A percentile compares a stretch with the other conserved stretches of the same genome.
Conservation (phyloP, 2,113 vertebrate species). For the Nycticryphes semicollaris region DNA sequence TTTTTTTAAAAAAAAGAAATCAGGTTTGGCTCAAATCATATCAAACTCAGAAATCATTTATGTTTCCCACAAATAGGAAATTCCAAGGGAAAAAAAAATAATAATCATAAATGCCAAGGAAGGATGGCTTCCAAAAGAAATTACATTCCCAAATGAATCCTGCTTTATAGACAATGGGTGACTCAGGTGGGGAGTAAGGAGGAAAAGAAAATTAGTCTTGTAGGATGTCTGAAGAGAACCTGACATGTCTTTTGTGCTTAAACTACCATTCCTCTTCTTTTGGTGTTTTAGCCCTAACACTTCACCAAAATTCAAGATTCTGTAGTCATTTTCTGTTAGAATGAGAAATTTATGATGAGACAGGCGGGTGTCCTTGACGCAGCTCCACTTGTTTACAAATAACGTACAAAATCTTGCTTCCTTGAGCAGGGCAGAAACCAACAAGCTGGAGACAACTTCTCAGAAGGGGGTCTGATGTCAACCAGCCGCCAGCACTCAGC, state of each 20-base stretch:
- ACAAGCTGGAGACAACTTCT: conserved; percentile 8
- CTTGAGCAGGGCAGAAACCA: not conserved
- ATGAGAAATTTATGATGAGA: not conserved
- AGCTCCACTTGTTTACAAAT: not conserved
- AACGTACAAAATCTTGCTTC: not conserved
- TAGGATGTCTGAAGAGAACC: not conserved
- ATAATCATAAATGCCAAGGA: not conserved
- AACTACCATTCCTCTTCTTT: not conserved
- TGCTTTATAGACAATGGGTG: not conserved
- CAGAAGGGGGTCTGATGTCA: not conserved
- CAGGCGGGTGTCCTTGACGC: not conserved
- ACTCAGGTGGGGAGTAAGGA: not conserved
- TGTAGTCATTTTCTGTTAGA: not conserved
- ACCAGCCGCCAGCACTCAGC: fast-evolving
- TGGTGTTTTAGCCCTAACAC: not conserved
- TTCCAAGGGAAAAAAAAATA: not conserved
- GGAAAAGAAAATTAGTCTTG: not conserved
- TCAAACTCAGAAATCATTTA: not conserved
- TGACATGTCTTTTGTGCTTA: not conserved
- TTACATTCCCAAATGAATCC: not conserved
- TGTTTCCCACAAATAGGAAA: not conserved
- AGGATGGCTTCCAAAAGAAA: not conserved
- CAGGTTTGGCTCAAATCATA: not conserved
- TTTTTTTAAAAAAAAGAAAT: not conserved
- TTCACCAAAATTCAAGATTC: not conserved